Evolutionary conservation across 2,888 invertebrate species (phyloP).

Genomic region (Orthosia cruda): DNA sequence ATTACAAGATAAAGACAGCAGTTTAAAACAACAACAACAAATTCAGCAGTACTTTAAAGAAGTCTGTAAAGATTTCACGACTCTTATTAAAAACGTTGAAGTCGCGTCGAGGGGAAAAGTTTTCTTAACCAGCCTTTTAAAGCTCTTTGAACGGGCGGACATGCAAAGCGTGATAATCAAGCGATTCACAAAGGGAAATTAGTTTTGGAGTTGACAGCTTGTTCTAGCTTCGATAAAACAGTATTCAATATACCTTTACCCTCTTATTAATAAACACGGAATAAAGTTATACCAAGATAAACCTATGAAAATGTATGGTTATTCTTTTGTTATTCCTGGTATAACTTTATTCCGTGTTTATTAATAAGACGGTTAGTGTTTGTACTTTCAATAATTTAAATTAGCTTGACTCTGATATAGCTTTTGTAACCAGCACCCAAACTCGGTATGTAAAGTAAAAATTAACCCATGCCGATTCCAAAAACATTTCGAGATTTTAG

Average conservation of each 20-base stretch:
- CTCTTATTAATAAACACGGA: no score
- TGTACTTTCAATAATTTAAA: background rate
- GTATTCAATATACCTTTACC: no score
- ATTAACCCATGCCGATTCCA: no score
- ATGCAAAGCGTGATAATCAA: conserved; percentile 75
- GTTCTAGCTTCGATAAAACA: conserved; percentile 24
- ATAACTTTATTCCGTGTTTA: no score
- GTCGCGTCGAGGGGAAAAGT: conserved; percentile 65
- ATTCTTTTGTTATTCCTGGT: no score
- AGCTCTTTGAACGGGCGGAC: conserved; percentile 71
- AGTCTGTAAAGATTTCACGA: conserved; percentile 68
- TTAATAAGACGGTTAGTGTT: no score
- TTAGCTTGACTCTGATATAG: background rate
- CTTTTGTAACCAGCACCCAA: background rate
- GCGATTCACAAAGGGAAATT: conserved; percentile 71
- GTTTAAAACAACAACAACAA: conserved; percentile 37
- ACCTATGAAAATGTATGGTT: no score
- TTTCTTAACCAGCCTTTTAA: conserved; percentile 76
- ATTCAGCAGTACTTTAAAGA: conserved; percentile 41
- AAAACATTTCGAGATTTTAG: no score
- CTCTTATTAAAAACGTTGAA: conserved; percentile 73
- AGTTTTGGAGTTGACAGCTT: conserved; percentile 62
- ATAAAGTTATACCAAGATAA: no score
- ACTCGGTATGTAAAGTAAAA: no score
- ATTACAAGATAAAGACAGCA: conserved; percentile 24